Percentiles rank a stretch among this genome's conserved stretches.
Conservation (phyloP, 2,113 vertebrate genomes). For the Rhea americana region DNA sequence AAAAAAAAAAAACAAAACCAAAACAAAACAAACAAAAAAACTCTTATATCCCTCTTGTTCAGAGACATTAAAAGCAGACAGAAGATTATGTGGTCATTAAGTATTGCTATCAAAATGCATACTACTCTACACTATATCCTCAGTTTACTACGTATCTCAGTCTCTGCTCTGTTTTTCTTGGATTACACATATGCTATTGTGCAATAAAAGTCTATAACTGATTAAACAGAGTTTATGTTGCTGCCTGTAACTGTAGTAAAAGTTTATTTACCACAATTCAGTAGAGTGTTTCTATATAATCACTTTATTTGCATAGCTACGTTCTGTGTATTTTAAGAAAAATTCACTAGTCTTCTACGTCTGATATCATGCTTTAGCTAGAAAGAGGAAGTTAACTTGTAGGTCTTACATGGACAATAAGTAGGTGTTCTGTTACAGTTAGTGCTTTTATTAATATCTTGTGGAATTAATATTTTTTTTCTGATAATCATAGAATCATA, state of each 20-base stretch:
- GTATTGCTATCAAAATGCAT: background rate
- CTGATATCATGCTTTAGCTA: background rate
- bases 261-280: background rate
- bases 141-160: rapidly evolving
- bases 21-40: background rate
- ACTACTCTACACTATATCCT: background rate
- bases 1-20: background rate
- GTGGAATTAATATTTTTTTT: background rate
- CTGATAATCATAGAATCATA: background rate
- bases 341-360: background rate
- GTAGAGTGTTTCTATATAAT: background rate
- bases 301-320: background rate
- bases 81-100: background rate
- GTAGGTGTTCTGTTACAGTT: background rate
- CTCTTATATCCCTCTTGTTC: background rate
- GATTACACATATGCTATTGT: background rate
- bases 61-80: background rate
- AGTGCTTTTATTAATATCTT: background rate
- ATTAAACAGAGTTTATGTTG: background rate
- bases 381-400: background rate
- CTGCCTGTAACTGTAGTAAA: background rate
- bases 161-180: background rate
- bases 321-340: background rate
- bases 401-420: background rate
- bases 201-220: background rate